Evolutionary conservation across 37 sponge, comb jelly and placozoan species (phyloP), one percentile per base, ranked within the genome.

Genomic region (Halichondria panicea): DNA sequence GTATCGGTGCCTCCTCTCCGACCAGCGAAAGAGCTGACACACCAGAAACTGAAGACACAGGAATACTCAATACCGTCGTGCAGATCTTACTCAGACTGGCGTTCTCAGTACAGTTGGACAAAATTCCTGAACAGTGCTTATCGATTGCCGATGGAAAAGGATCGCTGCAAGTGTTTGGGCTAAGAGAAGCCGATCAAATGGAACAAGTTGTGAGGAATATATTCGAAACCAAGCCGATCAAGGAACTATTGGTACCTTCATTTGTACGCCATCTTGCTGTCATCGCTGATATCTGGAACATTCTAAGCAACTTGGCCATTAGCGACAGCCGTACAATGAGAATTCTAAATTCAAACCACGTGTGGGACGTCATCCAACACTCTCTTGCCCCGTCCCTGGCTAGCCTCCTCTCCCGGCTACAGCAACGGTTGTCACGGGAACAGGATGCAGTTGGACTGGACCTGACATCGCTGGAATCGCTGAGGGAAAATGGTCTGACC

Each of bases 61-160:
- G 41, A 3, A 76, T 76, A 5, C 80, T 44, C 24, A 69, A 59
- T 1, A 69, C 72, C 0, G 66, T 71, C 45, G 40, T 81, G 32
- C 67, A 64, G 43, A 55, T 68, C 54, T 62, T 81, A 24, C 62
- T 81, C 22, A 78, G 61, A 40, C 31, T 86, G 11, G 87, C 80
- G 2, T 86, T 53, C 69, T 44, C 66, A 3, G 31, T 86, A 3
- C 54, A 65, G 30, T 30, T 55, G 4, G 68, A 60, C 31, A 64
- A 43, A 35, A 55, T 79, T 25, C 57, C 59, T 36, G 33, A 41
- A 22, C 66, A 52, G 32, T 86, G 87, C 36, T 55, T 79, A 22
- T 31, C 68, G 22, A 69, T 86, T 18, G 68, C 81, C 0, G 75
- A 67, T 21, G 68, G 61, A 21, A 70, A 56, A 7, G 56, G 65